Evolutionary conservation across 2,888 invertebrate genomes (phyloP), one percentile per base, ranked within the genome.

Genomic region (Ephialtes manifestator): DNA sequence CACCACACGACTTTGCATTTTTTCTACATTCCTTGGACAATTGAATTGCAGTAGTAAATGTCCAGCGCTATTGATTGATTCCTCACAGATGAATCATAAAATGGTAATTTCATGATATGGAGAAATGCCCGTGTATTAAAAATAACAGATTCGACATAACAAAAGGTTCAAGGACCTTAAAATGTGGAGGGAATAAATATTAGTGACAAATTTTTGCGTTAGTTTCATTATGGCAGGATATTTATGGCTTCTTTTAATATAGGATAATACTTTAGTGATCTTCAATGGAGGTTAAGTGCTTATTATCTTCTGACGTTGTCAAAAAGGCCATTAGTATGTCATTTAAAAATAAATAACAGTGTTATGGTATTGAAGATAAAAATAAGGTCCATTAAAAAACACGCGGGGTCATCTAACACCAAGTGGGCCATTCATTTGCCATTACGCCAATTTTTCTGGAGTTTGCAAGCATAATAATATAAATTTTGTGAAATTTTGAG

Each of bases 61-160:
- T 13, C 31, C 60, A 15, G 46, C 24, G 18, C 75, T 65, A 53
- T 51, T 31, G 35, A 48, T 63, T 20, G 75, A 75, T 60, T 35
- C 60, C 53, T 76, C 10, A 20, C 39, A 48, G 65, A 76, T 28
- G 76, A 76, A 76, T 67, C 53, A 65, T 43, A 65, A 65, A 51
- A 55, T 55, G 67, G 24, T 39, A n/a, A 39, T 55, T 43, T 53
- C 24, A 5, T 39, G n/a, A 65, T 53, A 18, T 8, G 39, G 35
- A 63, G 2, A 63, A n/a, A 31, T 35, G 60, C 39, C 35, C 18
- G 35, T n/a, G 11, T 35, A 39, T 28, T 58, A 31, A 11, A 24
- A 24, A 39, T 18, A 31, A n/a, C 15, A 5, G n/a, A 39, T 10
- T 39, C 18, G 18, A 39, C 10, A 35, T 39, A 18, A 15, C 20